Base-by-base conservation (phyloP, 1,140 invertebrate species). In the Drosophila dunni region DNA sequence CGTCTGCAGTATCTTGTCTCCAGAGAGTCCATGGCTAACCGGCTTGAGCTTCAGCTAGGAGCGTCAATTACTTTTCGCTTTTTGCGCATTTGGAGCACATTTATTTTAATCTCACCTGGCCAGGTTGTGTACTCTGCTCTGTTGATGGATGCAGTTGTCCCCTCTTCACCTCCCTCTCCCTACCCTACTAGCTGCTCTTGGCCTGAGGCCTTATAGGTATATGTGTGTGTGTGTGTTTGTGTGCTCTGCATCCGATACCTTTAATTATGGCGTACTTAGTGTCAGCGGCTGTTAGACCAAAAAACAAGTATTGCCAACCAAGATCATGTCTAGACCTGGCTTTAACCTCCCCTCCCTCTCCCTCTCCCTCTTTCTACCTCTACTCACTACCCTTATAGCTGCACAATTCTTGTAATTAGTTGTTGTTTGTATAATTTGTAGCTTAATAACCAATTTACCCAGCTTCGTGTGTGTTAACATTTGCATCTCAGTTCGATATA, bases 81-180 rank as follows among this genome's bases (percentile, higher is more conserved):
- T 88, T 85, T 88, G 83, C 77, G 80, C 84, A 89, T 89, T 89
- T 89, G 81, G 84, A 89, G 84, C 84, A 89, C 84, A 89, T 89
- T 89, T 84, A 84, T 89, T 89, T 89, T 81, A 89, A 89, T 89
- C 84, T 89, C 84, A 89, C 84, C 80, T 88, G 77, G 67, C 60
- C 64, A 44, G 33, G 45, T 20, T 9, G 48, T 45, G 56, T 62
- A 50, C 34, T 36, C 67, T 46, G 68, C 60, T 53, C 48, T 54
- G 51, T 9, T 71, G 75, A 73, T 81, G 67, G 82, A 81, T 72
- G 79, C 70, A 62, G 57, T 60, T 48, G 53, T 68, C 29, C 20
- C n/a, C 51, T 17, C 62, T 33, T 45, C 8, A 33, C 13, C 42
- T 6, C 9, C 5, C 40, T 15, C 24, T 29, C 24, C 24, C 24